Evolutionary conservation across 2,113 vertebrate species (phyloP).

Genomic region (Dissostichus mawsoni): DNA sequence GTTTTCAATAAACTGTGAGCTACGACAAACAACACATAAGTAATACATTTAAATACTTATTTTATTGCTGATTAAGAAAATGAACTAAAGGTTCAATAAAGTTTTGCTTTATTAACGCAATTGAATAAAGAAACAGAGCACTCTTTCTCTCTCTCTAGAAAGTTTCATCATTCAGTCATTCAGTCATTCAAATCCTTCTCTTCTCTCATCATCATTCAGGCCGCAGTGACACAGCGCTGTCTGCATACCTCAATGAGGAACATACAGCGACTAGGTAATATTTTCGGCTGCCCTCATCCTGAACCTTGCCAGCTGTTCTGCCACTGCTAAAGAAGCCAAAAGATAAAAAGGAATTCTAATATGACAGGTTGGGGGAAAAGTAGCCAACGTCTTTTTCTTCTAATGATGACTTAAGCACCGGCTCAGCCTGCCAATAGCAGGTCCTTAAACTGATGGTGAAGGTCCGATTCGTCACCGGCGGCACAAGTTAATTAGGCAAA

Average conservation of each 20-base stretch:
- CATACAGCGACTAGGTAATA: slow-evolving; percentile 38
- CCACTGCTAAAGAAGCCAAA: slow-evolving; percentile 15
- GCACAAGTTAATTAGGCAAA: slow-evolving; percentile 79
- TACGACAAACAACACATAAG: too few species aligned
- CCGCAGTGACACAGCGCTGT: not conserved
- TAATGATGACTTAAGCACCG: slow-evolving; percentile 64
- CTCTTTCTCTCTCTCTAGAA: too few species aligned
- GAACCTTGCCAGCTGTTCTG: slow-evolving; percentile 52
- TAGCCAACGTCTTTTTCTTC: slow-evolving; percentile 53
- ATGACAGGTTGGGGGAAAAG: slow-evolving; percentile 41
- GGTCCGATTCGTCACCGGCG: slow-evolving; percentile 41
- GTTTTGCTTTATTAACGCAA: too few species aligned
- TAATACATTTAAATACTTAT: too few species aligned
- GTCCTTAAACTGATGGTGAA: slow-evolving; percentile 26
- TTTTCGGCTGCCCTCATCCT: slow-evolving; percentile 24
- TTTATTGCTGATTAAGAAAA: too few species aligned
- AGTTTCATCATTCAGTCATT: too few species aligned
- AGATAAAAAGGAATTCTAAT: slow-evolving; percentile 29
- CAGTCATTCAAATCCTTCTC: too few species aligned
- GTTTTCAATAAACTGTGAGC: too few species aligned
- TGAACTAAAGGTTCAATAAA: too few species aligned
- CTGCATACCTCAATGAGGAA: slow-evolving; percentile 18
- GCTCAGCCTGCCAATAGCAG: slow-evolving; percentile 17
- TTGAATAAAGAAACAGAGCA: too few species aligned
- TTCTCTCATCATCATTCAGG: not conserved